Base-by-base conservation (phyloP, 2,888 invertebrate species). In the Tenthredo distinguenda region DNA sequence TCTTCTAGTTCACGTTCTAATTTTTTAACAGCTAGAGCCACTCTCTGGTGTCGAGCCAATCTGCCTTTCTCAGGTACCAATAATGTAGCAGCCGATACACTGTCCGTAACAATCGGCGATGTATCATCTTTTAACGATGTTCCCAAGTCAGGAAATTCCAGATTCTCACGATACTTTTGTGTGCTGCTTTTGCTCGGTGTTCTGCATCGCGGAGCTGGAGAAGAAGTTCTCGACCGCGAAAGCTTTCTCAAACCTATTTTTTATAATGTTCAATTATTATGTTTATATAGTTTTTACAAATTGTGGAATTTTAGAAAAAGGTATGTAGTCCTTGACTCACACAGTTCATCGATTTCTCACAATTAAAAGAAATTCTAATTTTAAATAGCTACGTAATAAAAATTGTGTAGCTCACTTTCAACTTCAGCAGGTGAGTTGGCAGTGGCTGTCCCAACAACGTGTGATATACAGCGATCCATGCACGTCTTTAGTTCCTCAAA, bases 391-490 rank as follows among this genome's bases (percentile, higher is more conserved):
- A 26, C 1, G 1, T 76, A 10, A 34, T n/a, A 55, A 31, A 31
- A 81, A 81, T n/a, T n/a, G 37, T 21, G 15, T 3, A 18, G 3
- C 74, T 76, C 55, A 85, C 90, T 88, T 81, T 91, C 92, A 18
- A 88, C 86, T 62, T 91, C 91, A 5, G 84, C 72, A n/a, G 84
- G 87, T 0, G 87, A 58, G 18, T 85, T 84, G 0, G 86, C 71
- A 18, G 93, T 93, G 0, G 95, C 95, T 0, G 95, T 95, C 0
- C 98, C 98, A 87, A 98, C 96, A 87, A 98, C 97, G 94, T 98
- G 98, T 0, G 97, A 96, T 88, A 98, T 97, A 90, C 98, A 98
- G n/a, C 95, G 95, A 93, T 97, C 97, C 96, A 98, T 97, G 87
- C 95, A 95, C 65, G 94, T 94, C 92, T 98, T 98, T 86, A 98